phyloP scores from a whole-genome alignment of 1,140 invertebrate species.

The Trichogramma pretiosum region DNA sequence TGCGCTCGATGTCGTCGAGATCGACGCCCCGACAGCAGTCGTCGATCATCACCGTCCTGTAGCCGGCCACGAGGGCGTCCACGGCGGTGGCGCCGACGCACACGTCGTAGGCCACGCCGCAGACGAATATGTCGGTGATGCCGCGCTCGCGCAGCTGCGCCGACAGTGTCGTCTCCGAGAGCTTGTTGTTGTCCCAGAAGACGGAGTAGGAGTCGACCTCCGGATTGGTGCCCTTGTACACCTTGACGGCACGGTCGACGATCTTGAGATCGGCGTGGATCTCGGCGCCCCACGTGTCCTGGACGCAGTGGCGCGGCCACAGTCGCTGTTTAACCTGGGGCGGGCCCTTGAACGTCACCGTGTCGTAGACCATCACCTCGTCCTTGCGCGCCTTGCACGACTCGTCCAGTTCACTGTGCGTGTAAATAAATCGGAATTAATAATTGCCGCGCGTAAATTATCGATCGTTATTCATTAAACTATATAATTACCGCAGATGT shows the following conservation, averaged over 20 bases:
- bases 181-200: conserved; percentile 94
- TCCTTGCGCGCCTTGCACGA: conserved; percentile 45
- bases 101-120: conserved; percentile 91
- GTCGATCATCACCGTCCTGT: conserved; percentile 80
- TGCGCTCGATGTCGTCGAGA: conserved; percentile 72
- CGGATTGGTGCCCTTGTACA: conserved; percentile 90
- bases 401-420: conserved; percentile 34
- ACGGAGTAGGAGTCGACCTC: conserved; percentile 96
- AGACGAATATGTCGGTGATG: conserved; percentile 89
- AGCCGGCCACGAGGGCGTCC: conserved; percentile 80
- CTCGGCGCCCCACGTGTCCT: conserved; percentile 89
- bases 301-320: conserved; percentile 93
- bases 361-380: conserved; percentile 77
- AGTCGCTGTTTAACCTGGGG: conserved; percentile 75
- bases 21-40: conserved; percentile 86
- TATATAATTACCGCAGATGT: conserved; percentile 37
- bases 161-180: conserved; percentile 78
- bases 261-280: conserved; percentile 84
- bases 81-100: conserved; percentile 87
- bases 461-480: too few species aligned
- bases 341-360: conserved; percentile 82
- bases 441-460: too few species aligned
- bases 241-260: conserved; percentile 65
- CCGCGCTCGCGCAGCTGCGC: conserved; percentile 67
- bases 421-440: too few species aligned